Evolutionary conservation across 2,888 invertebrate genomes (phyloP), one percentile per base, ranked within the genome.

Genomic region (Limenitis arthemis): DNA sequence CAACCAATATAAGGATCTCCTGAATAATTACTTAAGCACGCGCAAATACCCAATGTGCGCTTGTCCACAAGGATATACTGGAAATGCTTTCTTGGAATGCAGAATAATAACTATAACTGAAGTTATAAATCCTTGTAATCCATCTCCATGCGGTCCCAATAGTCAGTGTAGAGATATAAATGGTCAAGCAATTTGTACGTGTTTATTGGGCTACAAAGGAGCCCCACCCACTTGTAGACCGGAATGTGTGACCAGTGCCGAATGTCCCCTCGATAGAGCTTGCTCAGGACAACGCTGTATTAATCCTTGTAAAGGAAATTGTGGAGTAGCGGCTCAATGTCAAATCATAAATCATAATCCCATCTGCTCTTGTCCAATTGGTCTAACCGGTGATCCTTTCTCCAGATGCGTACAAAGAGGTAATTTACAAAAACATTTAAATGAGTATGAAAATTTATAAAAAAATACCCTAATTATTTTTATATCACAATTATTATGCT

Each of bases 1-100:
- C 94, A 95, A 30, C 91, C 91, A 59, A 87, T 79, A 66, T 92
- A 93, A 4, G 94, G 94, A 79, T 94, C 92, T 29, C 94, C 95
- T 64, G 90, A 89, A 68, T 91, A 94, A 70, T 93, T 92, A 0
- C 89, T 84, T 44, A 93, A 69, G 69, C 95, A 95, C 12, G 88
- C 89, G 65, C 94, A 94, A 44, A 88, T 67, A 38, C 93, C 93
- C 64, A n/a, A n/a, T n/a, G n/a, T n/a, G n/a, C n/a, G 85, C 80
- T 51, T 91, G 91, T 71, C 87, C 87, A 31, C 72, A 72, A 55
- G 89, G 90, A 51, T 90, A 88, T 71, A 79, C 89, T 54, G 94
- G 93, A 65, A 91, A 93, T 74, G 91, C 93, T 31, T 93, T 93
- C 67, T 75, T 90, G 5, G 87, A 88, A 65, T 92, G 92, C 64